These are phyloP conservation scores for Sphecodes monilicornis DNA, from an alignment of 2,888 invertebrate genomes.

Conservation along the genomic window DNA sequence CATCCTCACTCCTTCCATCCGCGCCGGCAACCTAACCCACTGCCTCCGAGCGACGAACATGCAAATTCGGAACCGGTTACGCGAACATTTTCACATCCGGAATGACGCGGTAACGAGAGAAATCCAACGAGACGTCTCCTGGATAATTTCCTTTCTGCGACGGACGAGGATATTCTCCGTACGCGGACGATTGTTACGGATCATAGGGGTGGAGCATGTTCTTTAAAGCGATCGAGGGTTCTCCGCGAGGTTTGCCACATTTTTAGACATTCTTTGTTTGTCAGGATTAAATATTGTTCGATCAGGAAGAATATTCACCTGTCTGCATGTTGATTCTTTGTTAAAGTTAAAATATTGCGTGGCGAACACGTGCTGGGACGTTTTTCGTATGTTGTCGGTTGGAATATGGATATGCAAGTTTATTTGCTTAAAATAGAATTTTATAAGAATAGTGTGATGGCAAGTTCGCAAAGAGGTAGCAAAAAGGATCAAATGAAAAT, in stretches of 20 bases:
- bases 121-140: conserved; percentile 73
- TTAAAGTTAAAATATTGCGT: not conserved
- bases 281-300: not conserved
- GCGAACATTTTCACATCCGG: conserved; percentile 72
- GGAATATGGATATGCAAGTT: not conserved
- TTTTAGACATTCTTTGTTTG: not conserved
- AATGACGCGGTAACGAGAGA: conserved; percentile 71
- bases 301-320: not conserved
- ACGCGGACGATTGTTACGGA: conserved; percentile 46
- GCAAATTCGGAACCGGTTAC: conserved; percentile 73
- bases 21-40: conserved; percentile 43
- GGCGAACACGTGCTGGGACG: not conserved
- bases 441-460: not conserved
- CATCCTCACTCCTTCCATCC: conserved; percentile 41
- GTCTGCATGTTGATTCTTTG: not conserved
- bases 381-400: not conserved
- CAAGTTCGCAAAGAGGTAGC: not conserved
- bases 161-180: conserved; percentile 53
- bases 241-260: not conserved
- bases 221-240: not conserved
- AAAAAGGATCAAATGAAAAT: not conserved
- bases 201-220: not conserved
- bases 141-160: conserved; percentile 70
- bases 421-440: not conserved
- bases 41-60: conserved; percentile 68